Percentiles rank a stretch among this genome's conserved stretches.
Conservation (phyloP, 2,797 vertebrate genomes). For the Pachyuromys duprasi region DNA sequence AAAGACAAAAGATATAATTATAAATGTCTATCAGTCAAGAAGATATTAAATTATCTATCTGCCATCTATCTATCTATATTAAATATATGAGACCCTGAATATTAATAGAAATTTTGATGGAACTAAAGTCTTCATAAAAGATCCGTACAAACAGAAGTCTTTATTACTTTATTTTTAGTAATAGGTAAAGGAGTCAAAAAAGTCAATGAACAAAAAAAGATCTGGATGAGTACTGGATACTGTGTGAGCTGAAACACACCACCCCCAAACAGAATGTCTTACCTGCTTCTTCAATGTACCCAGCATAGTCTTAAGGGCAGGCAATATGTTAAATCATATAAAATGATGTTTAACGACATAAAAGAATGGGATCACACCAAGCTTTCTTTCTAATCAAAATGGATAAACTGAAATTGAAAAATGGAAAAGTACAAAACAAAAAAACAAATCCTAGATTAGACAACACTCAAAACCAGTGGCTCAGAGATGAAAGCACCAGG, state of each 20-base stretch:
- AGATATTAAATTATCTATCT: not conserved
- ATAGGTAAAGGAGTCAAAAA: not conserved
- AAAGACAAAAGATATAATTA: not conserved
- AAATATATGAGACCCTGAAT: not conserved
- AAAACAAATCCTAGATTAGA: not conserved
- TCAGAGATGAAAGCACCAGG: not conserved
- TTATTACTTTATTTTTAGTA: not conserved
- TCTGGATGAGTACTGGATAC: too few species aligned
- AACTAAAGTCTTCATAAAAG: not conserved
- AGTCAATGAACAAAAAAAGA: not conserved
- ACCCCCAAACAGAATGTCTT: not conserved
- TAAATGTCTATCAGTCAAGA: not conserved
- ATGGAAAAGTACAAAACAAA: not conserved
- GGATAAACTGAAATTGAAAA: not conserved
- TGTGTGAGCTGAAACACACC: accelerated
- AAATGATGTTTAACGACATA: not conserved
- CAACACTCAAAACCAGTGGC: not conserved
- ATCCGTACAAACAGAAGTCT: not conserved
- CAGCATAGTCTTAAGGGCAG: not conserved
- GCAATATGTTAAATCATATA: not conserved
- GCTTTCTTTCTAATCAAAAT: not conserved
- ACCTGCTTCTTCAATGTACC: not conserved
- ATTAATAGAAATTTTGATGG: not conserved
- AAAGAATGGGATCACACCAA: not conserved
- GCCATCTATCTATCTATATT: not conserved